These are phyloP conservation scores for Sussaba pulchella DNA, from an alignment of 2,888 invertebrate genomes.

Conservation along the genomic window DNA sequence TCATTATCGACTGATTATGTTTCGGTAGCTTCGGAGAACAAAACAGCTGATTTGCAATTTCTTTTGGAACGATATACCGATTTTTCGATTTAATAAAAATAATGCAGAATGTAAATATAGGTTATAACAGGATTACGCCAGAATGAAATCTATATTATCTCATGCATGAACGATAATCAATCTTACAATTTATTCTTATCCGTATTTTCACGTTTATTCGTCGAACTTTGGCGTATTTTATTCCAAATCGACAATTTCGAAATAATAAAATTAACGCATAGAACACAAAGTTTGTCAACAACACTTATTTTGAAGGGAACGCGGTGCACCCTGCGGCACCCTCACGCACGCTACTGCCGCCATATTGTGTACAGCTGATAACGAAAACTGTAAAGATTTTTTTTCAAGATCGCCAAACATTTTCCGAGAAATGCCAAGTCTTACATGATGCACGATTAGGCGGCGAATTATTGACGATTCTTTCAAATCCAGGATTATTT, in stretches of 20 bases:
- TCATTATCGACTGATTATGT: too few species aligned
- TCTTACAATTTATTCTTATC: neutral
- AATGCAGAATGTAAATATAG: neutral
- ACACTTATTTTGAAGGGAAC: too few species aligned
- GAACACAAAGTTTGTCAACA: neutral
- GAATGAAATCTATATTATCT: neutral
- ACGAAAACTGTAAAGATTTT: too few species aligned
- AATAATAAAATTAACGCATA: neutral
- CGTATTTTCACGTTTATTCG: neutral
- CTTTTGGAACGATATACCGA: neutral
- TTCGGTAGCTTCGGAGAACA: too few species aligned
- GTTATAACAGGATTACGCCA: neutral
- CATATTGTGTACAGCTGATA: too few species aligned
- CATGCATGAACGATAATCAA: slow-evolving; percentile 1
- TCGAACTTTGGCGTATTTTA: neutral
- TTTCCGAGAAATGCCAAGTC: too few species aligned
- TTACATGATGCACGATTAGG: too few species aligned
- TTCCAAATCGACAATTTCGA: neutral
- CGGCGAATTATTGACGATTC: too few species aligned
- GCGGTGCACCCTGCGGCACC: too few species aligned
- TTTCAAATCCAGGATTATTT: too few species aligned
- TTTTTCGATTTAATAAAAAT: neutral
- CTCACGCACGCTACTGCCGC: too few species aligned
- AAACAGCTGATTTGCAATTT: slow-evolving; percentile 8
- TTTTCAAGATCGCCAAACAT: too few species aligned